Percentiles rank a stretch among this genome's conserved stretches.
phyloP scores from a whole-genome alignment of 37 sponge, comb jelly and placozoan species.

The Crambe crambe region DNA sequence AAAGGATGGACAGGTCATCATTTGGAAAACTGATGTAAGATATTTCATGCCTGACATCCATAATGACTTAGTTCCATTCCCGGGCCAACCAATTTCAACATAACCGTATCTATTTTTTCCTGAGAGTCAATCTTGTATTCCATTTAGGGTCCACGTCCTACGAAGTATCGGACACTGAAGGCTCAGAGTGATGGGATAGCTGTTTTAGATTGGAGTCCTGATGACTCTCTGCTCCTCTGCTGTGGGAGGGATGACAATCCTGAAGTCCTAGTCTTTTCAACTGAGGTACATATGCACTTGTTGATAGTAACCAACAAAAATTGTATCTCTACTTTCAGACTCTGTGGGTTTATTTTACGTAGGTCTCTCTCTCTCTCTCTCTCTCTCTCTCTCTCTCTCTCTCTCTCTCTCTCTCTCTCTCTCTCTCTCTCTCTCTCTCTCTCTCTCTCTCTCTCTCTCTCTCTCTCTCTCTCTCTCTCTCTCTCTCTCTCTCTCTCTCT shows the following conservation, averaged over 20 bases:
- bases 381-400: too few species aligned
- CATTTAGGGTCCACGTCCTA: conserved; percentile 37
- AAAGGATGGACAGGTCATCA: conserved; percentile 86
- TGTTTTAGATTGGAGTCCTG: conserved; percentile 88
- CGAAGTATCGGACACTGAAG: conserved; percentile 49
- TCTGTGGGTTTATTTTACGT: too few species aligned
- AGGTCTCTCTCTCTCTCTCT: too few species aligned
- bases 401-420: too few species aligned
- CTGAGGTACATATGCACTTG: conserved; percentile 59
- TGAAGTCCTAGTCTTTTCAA: conserved; percentile 75
- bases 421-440: too few species aligned
- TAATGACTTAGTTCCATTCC: too few species aligned
- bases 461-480: not conserved
- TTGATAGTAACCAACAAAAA: too few species aligned
- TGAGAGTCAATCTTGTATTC: too few species aligned
- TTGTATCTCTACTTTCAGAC: too few species aligned
- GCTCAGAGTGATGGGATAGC: conserved; percentile 72
- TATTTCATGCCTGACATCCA: too few species aligned
- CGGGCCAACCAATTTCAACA: not conserved
- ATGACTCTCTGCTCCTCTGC: conserved; percentile 79
- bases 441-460: not conserved
- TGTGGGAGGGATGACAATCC: conserved; percentile 92
- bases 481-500: not conserved
- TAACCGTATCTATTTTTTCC: not conserved
- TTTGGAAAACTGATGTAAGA: conserved; percentile 86